phyloP scores from a whole-genome alignment of 1,140 invertebrate genomes.

The Ceratina australensis region DNA sequence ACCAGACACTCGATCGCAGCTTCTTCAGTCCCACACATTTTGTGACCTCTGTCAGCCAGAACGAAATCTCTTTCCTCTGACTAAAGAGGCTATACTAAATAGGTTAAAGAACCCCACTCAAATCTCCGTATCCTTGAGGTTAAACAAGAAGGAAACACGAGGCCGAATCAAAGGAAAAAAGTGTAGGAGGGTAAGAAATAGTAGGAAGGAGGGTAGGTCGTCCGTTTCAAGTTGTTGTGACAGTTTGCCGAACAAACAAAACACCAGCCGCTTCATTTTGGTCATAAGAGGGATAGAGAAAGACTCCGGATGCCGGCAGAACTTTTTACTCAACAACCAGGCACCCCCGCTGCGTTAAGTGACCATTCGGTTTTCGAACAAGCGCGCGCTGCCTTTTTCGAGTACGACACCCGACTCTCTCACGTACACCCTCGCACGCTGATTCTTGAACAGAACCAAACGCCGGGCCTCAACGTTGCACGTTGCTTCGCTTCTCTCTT shows the following conservation, averaged over 20 bases:
- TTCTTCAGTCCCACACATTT: not conserved
- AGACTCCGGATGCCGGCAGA: constrained; percentile 42
- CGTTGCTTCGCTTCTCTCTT: not conserved
- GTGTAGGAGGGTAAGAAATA: not conserved
- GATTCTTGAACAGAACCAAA: not conserved
- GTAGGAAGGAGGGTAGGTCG: constrained; percentile 25
- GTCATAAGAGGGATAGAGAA: not conserved
- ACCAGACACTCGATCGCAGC: not conserved
- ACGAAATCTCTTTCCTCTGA: not conserved
- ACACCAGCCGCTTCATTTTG: constrained; percentile 47
- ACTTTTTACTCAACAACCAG: constrained; percentile 44
- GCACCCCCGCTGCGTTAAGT: constrained; percentile 67
- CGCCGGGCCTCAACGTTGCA: not conserved
- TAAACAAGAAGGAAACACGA: not conserved
- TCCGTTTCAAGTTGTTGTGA: constrained; percentile 71
- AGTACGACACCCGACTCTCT: constrained; percentile 42
- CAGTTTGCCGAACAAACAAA: constrained; percentile 72
- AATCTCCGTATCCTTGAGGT: constrained; percentile 58
- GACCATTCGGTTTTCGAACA: constrained; percentile 65
- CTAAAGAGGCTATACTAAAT: constrained; percentile 38
- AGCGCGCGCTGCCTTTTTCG: constrained; percentile 37
- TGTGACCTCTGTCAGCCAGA: not conserved
- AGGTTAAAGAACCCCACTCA: constrained; percentile 55
- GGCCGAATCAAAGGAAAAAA: not conserved
- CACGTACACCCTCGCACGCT: not conserved